Conservation (phyloP, 2,888 invertebrate species). For the Mythimna ferrago region DNA sequence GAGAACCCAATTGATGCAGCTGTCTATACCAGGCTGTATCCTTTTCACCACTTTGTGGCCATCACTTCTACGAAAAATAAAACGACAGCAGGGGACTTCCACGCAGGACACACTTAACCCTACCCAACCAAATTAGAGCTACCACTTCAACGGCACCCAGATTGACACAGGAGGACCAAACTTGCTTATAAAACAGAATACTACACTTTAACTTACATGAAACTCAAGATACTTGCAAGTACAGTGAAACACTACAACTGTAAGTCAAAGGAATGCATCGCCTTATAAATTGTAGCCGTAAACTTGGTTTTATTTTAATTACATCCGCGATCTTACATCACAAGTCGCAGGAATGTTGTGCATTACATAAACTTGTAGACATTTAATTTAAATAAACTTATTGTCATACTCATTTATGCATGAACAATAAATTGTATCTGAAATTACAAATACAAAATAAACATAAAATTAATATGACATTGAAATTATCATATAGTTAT, state of each 20-base stretch:
- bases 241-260: constrained; percentile 18
- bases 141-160: background rate
- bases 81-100: no score
- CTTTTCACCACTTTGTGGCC: background rate
- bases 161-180: background rate
- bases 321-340: constrained; percentile 52
- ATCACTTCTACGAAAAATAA: no score
- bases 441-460: no score
- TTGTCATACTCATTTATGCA: constrained; percentile 4
- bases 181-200: background rate
- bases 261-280: background rate
- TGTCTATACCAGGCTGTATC: no score
- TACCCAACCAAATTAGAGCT: background rate
- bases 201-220: constrained; percentile 39
- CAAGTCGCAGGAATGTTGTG: constrained; percentile 39
- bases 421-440: no score
- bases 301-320: constrained; percentile 59
- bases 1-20: no score
- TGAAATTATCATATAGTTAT: no score
- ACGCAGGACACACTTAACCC: background rate
- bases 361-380: constrained; percentile 6
- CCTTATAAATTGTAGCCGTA: constrained; percentile 51
- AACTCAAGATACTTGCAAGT: constrained; percentile 10
- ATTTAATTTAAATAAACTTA: constrained; percentile 41
- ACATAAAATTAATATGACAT: no score